Evolutionary conservation across 1,140 invertebrate genomes (phyloP).

Genomic region (Pentalonia nigronervosa): DNA sequence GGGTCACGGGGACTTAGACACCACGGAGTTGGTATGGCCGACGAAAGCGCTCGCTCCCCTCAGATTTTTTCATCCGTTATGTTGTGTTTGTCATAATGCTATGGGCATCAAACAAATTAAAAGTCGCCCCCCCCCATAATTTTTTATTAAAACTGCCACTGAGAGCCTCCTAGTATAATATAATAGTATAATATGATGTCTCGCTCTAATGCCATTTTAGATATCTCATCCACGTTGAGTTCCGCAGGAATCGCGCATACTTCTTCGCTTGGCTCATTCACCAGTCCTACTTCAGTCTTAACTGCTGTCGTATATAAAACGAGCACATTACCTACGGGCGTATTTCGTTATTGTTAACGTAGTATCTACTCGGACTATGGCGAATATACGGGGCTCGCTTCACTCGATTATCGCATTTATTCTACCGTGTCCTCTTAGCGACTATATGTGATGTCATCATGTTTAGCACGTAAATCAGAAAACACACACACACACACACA

Average conservation of each 20-base stretch:
- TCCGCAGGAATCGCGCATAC: neutral
- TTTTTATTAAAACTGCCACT: no score
- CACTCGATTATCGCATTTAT: conserved; percentile 48
- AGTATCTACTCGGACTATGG: neutral
- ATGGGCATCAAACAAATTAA: no score
- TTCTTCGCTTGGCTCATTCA: neutral
- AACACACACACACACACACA: no score
- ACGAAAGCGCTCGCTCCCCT: no score
- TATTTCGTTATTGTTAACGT: neutral
- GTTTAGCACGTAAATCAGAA: neutral
- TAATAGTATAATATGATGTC: neutral
- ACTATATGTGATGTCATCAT: neutral
- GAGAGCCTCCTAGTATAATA: no score
- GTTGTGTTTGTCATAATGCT: no score
- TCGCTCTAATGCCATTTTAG: neutral
- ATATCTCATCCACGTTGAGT: neutral
- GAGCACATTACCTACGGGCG: neutral
- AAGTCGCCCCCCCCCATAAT: no score
- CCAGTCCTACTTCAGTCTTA: neutral
- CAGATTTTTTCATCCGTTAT: no score
- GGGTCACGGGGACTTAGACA: no score
- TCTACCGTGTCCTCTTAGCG: neutral
- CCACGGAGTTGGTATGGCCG: no score
- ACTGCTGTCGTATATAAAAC: neutral
- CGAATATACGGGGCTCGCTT: neutral